phyloP scores from a whole-genome alignment of 2,797 vertebrate species.

The Phoeniculus purpureus region DNA sequence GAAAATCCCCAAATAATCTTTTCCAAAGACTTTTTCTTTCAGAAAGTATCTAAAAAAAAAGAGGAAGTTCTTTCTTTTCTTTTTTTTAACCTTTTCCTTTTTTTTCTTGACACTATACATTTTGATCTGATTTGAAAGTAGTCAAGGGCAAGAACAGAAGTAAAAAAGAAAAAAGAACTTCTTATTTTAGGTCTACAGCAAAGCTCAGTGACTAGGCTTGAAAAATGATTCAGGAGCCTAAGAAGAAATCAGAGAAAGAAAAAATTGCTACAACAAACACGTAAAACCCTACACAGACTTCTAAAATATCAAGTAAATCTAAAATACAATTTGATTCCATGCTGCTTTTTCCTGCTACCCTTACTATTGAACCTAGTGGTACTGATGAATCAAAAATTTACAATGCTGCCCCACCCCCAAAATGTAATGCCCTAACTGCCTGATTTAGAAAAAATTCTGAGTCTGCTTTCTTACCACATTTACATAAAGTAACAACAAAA shows the following conservation, averaged over 20 bases:
- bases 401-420: not conserved
- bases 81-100: not conserved
- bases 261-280: conserved; percentile 27
- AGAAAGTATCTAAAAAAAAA: conserved; percentile 8
- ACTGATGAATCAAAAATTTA: not conserved
- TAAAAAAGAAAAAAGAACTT: conserved; percentile 18
- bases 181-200: conserved; percentile 46
- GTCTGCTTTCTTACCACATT: not conserved
- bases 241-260: conserved; percentile 36
- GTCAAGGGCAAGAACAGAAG: conserved; percentile 46
- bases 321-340: conserved; percentile 35
- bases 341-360: conserved; percentile 13
- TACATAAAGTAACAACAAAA: too few relatives aligned
- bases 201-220: conserved; percentile 27
- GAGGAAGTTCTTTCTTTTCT: not conserved
- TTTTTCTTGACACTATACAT: not conserved
- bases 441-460: not conserved
- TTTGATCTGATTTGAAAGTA: conserved; percentile 50
- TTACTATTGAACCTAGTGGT: not conserved
- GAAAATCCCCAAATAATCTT: not conserved
- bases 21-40: not conserved
- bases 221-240: not conserved
- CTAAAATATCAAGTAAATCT: conserved; percentile 39
- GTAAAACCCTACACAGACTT: conserved; percentile 40
- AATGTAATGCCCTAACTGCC: not conserved